phyloP scores from a whole-genome alignment of 1,140 invertebrate genomes.

The Nylanderia fulva region DNA sequence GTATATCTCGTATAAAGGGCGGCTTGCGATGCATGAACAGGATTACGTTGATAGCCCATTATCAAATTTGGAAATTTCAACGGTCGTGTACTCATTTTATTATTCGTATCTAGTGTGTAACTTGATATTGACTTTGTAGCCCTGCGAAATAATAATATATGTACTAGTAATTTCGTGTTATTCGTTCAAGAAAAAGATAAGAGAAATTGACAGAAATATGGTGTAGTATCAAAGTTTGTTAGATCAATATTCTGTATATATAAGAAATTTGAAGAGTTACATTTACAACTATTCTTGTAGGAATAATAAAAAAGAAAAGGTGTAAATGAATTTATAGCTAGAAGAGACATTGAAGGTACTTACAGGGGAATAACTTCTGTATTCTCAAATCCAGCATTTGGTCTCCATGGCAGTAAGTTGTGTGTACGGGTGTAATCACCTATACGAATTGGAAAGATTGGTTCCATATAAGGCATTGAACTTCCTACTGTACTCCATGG shows the following conservation, averaged over 20 bases:
- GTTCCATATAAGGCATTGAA: slow-evolving; percentile 79
- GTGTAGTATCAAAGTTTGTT: slow-evolving; percentile 23
- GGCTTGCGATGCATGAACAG: slow-evolving; percentile 91
- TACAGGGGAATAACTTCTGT: slow-evolving; percentile 91
- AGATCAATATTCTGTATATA: slow-evolving; percentile 31
- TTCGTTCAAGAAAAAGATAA: background rate
- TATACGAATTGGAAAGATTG: slow-evolving; percentile 72
- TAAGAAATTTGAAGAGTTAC: background rate
- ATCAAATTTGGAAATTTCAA: slow-evolving; percentile 93
- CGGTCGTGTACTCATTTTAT: slow-evolving; percentile 90
- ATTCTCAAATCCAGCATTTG: slow-evolving; percentile 91
- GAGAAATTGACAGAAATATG: background rate
- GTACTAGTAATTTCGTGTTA: background rate
- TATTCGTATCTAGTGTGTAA: slow-evolving; percentile 73
- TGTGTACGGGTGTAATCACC: slow-evolving; percentile 71
- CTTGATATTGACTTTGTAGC: slow-evolving; percentile 74
- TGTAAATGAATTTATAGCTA: background rate
- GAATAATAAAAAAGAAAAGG: background rate
- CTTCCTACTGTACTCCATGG: slow-evolving; percentile 86
- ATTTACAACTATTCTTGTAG: background rate
- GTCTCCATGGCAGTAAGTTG: slow-evolving; percentile 90
- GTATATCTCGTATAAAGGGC: slow-evolving; percentile 95
- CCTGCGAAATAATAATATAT: slow-evolving; percentile 62
- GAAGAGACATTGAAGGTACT: slow-evolving; percentile 64
- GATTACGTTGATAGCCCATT: slow-evolving; percentile 92